A percentile compares a stretch with the other conserved stretches of the same genome.
These are phyloP conservation scores for Ctenodactylus gundi DNA, from an alignment of 2,113 vertebrate species.

Conservation along the genomic window DNA sequence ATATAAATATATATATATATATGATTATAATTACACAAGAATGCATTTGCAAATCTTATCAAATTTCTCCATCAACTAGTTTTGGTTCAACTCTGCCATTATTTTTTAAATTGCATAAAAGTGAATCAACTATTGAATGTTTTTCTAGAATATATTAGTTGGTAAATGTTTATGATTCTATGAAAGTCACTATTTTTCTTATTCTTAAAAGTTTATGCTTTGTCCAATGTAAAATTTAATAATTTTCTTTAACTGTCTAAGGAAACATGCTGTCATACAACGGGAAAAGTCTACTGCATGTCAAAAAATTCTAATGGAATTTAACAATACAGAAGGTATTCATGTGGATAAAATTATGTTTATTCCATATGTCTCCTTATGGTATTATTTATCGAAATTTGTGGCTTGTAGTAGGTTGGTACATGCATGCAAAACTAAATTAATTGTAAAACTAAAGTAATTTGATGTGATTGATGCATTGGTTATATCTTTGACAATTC, in stretches of 20 bases:
- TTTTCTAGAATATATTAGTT: not conserved
- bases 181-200: not conserved
- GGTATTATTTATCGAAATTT: not conserved
- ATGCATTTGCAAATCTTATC: not conserved
- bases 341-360: not conserved
- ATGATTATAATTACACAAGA: not conserved
- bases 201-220: not conserved
- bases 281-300: not conserved
- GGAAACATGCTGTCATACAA: not conserved
- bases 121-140: not conserved
- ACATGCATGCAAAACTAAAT: not conserved
- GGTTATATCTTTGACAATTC: not conserved
- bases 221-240: not conserved
- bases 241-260: constrained; percentile 21
- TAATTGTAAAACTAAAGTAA: not conserved
- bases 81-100: not conserved
- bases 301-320: not conserved
- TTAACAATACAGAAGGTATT: not conserved
- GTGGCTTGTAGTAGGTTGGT: not conserved
- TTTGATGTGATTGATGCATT: not conserved
- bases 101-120: constrained; percentile 2
- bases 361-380: not conserved
- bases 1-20: not conserved
- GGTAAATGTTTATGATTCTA: not conserved
- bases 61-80: not conserved